Conservation (phyloP, 2,113 vertebrate species). For the Grantiella picta region DNA sequence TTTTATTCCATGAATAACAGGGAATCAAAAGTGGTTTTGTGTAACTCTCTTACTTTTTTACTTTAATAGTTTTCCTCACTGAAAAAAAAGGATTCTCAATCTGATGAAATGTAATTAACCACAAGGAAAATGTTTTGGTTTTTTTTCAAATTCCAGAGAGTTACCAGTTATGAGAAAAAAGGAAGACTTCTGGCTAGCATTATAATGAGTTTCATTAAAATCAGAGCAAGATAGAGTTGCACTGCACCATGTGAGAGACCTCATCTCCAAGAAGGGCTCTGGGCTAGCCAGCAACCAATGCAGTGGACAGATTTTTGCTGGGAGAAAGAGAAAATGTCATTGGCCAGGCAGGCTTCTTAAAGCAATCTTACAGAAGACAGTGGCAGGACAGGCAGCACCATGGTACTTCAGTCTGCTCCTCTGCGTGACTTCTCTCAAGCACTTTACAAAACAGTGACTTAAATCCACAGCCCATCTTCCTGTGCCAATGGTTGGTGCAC, state of each 20-base stretch:
- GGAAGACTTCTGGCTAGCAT: background rate
- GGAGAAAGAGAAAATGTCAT: background rate
- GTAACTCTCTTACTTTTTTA: background rate
- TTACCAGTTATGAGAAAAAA: background rate
- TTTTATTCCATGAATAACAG: background rate
- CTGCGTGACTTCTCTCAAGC: rapidly evolving
- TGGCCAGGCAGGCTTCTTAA: background rate
- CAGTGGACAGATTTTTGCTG: background rate
- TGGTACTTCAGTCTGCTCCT: background rate
- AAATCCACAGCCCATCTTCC: background rate
- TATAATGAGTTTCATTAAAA: background rate
- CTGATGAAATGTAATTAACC: background rate
- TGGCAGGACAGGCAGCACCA: background rate
- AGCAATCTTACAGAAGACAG: background rate
- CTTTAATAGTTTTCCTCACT: background rate
- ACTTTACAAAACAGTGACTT: background rate
- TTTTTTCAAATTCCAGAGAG: background rate
- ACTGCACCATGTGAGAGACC: background rate
- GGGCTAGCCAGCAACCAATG: background rate
- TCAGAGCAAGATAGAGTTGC: background rate
- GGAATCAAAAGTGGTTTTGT: background rate
- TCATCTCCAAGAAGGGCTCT: background rate
- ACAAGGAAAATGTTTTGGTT: background rate
- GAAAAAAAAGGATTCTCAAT: background rate
- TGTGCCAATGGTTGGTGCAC: background rate